phyloP scores from a whole-genome alignment of 1,140 invertebrate species.

The Maniola jurtina region DNA sequence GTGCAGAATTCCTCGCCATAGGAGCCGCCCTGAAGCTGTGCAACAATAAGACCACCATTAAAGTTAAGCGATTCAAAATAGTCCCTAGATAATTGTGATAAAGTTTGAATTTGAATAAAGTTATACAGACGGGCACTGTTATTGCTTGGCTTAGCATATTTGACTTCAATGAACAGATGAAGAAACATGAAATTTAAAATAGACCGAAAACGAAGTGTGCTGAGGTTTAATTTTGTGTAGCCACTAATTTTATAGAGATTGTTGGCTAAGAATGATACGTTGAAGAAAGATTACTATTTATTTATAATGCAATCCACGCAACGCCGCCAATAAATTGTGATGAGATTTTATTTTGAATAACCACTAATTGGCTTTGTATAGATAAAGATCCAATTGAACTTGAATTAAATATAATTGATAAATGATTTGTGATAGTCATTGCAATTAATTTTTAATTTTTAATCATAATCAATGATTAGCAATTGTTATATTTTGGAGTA shows the following conservation, averaged over 20 bases:
- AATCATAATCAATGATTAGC: no score
- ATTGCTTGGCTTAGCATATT: neutral
- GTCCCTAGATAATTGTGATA: slow-evolving; percentile 32
- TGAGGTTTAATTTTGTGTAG: neutral
- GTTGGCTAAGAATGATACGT: no score
- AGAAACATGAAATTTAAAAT: neutral
- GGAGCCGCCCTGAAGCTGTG: slow-evolving; percentile 93
- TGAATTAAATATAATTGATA: neutral
- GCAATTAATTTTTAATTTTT: neutral
- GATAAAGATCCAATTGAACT: neutral
- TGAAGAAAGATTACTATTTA: no score
- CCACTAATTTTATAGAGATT: neutral
- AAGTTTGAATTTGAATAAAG: slow-evolving; percentile 11
- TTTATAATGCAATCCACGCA: neutral
- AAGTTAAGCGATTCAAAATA: slow-evolving; percentile 89
- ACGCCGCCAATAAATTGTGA: neutral
- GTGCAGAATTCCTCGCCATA: slow-evolving; percentile 90
- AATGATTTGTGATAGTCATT: neutral
- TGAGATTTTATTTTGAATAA: neutral
- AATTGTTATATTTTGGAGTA: no score
- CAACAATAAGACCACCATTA: slow-evolving; percentile 87
- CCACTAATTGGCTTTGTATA: neutral
- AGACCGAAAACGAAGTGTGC: neutral
- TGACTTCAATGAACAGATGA: neutral
- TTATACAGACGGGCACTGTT: neutral